A percentile compares a stretch with the other conserved stretches of the same genome.
phyloP scores from a whole-genome alignment of 2,888 invertebrate species.

The Spicauda simplicius region DNA sequence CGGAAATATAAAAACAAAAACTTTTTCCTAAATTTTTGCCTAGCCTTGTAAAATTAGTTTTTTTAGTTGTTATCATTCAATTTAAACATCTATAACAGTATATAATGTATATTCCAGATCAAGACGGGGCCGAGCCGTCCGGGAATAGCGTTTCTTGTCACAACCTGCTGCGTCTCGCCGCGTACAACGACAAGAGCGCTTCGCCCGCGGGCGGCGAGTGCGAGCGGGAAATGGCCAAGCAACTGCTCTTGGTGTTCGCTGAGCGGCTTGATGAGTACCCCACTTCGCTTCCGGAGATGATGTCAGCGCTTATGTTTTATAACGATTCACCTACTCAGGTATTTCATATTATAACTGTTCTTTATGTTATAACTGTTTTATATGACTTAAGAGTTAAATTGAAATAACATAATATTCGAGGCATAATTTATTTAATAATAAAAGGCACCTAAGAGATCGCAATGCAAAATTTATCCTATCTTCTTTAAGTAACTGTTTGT shows the following conservation, averaged over 20 bases:
- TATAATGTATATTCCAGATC: slow-evolving; percentile 86
- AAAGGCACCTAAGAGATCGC: too few species aligned
- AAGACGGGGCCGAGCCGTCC: slow-evolving; percentile 97
- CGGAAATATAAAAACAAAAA: too few species aligned
- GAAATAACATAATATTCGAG: too few species aligned
- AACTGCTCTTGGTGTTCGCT: slow-evolving; percentile 86
- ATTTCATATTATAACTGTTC: slow-evolving; percentile 8
- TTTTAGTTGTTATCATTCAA: too few species aligned
- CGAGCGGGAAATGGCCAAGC: slow-evolving; percentile 83
- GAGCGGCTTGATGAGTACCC: slow-evolving; percentile 87
- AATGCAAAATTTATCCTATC: too few species aligned
- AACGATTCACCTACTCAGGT: slow-evolving; percentile 91
- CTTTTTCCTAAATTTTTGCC: too few species aligned
- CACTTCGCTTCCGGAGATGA: slow-evolving; percentile 90
- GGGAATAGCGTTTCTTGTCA: slow-evolving; percentile 95
- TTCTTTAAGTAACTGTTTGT: too few species aligned
- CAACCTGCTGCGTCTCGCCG: slow-evolving; percentile 91
- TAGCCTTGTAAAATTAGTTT: too few species aligned
- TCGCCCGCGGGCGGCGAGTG: slow-evolving; percentile 66
- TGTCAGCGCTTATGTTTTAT: slow-evolving; percentile 88
- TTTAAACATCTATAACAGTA: too few species aligned
- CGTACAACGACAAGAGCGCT: slow-evolving; percentile 86
- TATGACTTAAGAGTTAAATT: too few species aligned
- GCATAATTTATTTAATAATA: too few species aligned
- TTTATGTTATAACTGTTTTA: too few species aligned